These are phyloP conservation scores for Raja brachyura DNA, from an alignment of 2,113 vertebrate genomes.

Conservation along the genomic window DNA sequence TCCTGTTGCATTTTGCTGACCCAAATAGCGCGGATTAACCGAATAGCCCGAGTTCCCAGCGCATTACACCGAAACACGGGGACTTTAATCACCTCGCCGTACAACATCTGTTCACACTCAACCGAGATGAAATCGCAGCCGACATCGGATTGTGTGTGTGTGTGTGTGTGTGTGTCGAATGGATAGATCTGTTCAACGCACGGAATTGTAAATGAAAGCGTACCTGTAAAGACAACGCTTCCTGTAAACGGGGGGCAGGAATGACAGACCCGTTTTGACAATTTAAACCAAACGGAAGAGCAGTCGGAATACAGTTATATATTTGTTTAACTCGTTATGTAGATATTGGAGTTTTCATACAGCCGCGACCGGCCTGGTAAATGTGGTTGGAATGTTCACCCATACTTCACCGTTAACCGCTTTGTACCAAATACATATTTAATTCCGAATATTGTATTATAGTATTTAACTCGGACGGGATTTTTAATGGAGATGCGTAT, in stretches of 20 bases:
- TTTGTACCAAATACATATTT: not conserved
- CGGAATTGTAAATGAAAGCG: not conserved
- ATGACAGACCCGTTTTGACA: too few species aligned
- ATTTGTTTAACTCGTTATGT: not conserved
- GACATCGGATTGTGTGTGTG: not conserved
- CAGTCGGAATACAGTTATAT: not conserved
- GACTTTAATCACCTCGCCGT: constrained; percentile 17
- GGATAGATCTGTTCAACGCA: not conserved
- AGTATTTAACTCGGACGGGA: not conserved
- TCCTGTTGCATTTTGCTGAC: not conserved
- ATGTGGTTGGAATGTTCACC: not conserved
- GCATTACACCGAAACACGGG: constrained; percentile 35
- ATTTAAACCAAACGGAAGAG: not conserved
- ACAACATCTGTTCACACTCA: constrained; percentile 38
- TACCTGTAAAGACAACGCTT: not conserved
- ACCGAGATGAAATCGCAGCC: not conserved
- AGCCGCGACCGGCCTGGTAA: not conserved
- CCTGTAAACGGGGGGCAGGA: too few species aligned
- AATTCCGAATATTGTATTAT: not conserved
- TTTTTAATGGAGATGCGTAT: not conserved
- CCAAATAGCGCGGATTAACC: fast-evolving
- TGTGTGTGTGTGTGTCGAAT: not conserved
- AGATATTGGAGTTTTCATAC: not conserved
- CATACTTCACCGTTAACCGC: too few species aligned
- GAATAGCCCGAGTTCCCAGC: not conserved